A percentile compares a stretch with the other conserved stretches of the same genome.
phyloP scores from a whole-genome alignment of 2,888 invertebrate species.

The Drymonia ruficornis region DNA sequence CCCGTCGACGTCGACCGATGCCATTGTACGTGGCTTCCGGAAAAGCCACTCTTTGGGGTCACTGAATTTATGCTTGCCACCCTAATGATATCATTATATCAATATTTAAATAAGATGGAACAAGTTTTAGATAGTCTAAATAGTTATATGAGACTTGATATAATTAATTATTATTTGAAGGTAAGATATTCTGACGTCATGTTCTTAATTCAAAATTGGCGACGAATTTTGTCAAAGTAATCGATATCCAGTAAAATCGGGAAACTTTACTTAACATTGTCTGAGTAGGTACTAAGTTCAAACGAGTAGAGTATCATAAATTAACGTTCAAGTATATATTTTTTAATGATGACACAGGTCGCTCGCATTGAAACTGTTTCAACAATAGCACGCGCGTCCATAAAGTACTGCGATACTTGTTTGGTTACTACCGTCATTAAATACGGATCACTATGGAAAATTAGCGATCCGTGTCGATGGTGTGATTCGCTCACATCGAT shows the following conservation, averaged over 20 bases:
- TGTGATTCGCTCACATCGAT: conserved; percentile 83
- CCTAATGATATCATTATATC: conserved; percentile 13
- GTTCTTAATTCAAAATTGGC: too few species aligned
- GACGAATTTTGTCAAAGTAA: too few species aligned
- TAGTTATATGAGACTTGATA: too few species aligned
- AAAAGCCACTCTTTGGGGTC: conserved; percentile 75
- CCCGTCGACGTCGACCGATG: conserved; percentile 37
- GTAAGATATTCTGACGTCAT: too few species aligned
- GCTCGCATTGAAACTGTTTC: conserved; percentile 51
- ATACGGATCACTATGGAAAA: conserved; percentile 70
- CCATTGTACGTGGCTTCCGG: conserved; percentile 71
- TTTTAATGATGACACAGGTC: conserved; percentile 50
- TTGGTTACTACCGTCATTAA: conserved; percentile 65
- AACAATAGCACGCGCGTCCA: conserved; percentile 55
- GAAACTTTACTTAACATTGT: too few species aligned
- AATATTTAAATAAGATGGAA: neutral
- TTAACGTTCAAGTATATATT: conserved; percentile 15
- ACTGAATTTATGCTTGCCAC: conserved; percentile 44
- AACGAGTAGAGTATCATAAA: neutral
- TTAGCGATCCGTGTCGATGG: conserved; percentile 80
- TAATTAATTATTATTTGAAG: too few species aligned
- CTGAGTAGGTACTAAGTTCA: neutral
- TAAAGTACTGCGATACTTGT: conserved; percentile 66
- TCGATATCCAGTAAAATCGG: too few species aligned
- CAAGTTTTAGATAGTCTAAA: neutral